phyloP scores from a whole-genome alignment of 2,797 vertebrate species.

The Morelia viridis region DNA sequence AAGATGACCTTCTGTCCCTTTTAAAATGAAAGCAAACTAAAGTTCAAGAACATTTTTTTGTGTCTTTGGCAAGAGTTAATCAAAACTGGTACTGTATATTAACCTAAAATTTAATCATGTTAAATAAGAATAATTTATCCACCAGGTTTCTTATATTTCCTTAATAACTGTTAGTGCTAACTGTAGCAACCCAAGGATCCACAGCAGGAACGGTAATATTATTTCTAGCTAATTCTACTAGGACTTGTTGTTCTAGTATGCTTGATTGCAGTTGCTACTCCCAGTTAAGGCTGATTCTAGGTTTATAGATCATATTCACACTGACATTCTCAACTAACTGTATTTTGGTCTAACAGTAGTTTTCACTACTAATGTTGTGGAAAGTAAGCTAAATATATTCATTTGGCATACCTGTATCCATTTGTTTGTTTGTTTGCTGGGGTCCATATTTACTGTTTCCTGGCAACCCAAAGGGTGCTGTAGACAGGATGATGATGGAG shows the following conservation, averaged over 20 bases:
- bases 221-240: neutral
- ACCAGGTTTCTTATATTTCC: neutral
- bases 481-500: no score
- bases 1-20: neutral
- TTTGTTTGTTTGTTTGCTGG: no score
- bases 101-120: neutral
- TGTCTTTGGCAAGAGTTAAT: neutral
- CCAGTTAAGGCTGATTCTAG: neutral
- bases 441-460: no score
- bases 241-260: neutral
- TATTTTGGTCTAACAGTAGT: neutral
- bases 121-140: neutral
- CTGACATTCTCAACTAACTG: neutral
- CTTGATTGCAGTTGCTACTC: neutral
- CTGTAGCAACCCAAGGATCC: neutral
- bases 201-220: neutral
- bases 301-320: neutral
- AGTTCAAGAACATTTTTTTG: no score
- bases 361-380: neutral
- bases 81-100: neutral
- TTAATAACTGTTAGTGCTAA: neutral
- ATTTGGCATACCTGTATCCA: neutral
- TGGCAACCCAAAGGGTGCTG: no score
- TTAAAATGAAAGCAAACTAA: neutral
- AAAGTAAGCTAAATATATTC: neutral